These are phyloP conservation scores for Maniola hyperantus DNA, from an alignment of 2,888 invertebrate genomes.

Conservation along the genomic window DNA sequence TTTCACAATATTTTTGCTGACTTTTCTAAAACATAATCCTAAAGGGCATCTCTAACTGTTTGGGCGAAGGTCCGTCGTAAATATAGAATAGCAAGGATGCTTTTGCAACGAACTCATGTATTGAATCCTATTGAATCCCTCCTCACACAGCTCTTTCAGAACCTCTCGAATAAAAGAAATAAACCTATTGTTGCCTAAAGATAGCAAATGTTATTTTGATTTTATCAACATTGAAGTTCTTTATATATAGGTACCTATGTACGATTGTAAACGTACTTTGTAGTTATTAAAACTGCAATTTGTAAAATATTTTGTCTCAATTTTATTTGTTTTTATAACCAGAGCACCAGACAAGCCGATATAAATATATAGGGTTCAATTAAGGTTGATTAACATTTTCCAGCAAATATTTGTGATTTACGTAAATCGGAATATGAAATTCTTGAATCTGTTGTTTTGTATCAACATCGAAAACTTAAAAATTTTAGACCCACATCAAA, in stretches of 20 bases:
- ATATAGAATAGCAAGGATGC: slow-evolving; percentile 20
- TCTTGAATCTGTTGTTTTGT: not conserved
- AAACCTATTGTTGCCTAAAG: slow-evolving; percentile 20
- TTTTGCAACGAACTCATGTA: slow-evolving; percentile 9
- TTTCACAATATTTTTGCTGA: not conserved
- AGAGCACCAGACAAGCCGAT: not conserved
- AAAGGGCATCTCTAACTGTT: slow-evolving; percentile 15
- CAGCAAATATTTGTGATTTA: not conserved
- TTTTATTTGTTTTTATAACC: not conserved
- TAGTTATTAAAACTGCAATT: not conserved
- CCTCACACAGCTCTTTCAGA: not conserved
- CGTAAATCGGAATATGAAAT: not conserved
- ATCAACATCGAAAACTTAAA: not conserved
- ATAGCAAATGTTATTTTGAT: slow-evolving; percentile 23
- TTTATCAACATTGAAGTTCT: not conserved
- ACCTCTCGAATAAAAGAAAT: slow-evolving; percentile 5
- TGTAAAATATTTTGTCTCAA: too few species aligned
- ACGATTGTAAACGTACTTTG: not conserved
- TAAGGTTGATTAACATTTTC: not conserved
- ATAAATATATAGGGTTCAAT: not conserved
- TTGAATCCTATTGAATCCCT: slow-evolving; percentile 4
- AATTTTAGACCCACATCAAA: slow-evolving; percentile 1
- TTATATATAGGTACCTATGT: not conserved
- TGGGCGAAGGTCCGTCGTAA: slow-evolving; percentile 9
- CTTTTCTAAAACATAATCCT: too few species aligned